Percentiles rank a stretch among this genome's conserved stretches.
Conservation (phyloP, 1,140 invertebrate species). For the Halictus rubicundus region DNA sequence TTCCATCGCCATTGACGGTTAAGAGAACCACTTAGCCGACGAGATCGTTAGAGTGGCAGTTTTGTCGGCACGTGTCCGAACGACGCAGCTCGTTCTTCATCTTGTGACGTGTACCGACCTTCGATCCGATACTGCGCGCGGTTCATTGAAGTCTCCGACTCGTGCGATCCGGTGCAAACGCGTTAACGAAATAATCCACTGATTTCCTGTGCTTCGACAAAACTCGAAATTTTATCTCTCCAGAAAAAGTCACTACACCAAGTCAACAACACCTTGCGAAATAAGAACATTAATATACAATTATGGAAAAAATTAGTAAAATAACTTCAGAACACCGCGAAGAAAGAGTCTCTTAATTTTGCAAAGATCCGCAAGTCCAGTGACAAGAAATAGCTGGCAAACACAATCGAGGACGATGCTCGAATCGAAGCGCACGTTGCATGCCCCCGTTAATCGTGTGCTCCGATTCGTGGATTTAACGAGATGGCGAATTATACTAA, state of each 20-base stretch:
- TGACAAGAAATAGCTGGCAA: too few species aligned
- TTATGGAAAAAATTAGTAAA: too few species aligned
- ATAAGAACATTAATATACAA: too few species aligned
- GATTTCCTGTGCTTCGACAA: too few species aligned
- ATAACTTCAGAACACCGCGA: too few species aligned
- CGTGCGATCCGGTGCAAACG: neutral
- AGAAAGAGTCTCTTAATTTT: too few species aligned
- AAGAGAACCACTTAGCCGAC: slow-evolving; percentile 15
- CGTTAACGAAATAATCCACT: too few species aligned
- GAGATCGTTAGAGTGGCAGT: slow-evolving; percentile 43
- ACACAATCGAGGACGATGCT: too few species aligned
- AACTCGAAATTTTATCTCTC: too few species aligned
- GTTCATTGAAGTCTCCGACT: neutral
- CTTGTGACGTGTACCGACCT: neutral
- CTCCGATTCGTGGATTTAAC: neutral
- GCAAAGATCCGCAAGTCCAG: too few species aligned
- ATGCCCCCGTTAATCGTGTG: neutral
- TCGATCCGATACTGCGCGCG: neutral
- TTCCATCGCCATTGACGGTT: slow-evolving; percentile 6
- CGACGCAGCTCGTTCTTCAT: slow-evolving; percentile 1
- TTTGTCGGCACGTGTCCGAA: slow-evolving; percentile 58
- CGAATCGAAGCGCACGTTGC: neutral
- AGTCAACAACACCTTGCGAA: too few species aligned
- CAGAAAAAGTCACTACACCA: too few species aligned
- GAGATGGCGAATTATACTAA: slow-evolving; percentile 61